Evolutionary conservation across 2,888 invertebrate genomes (phyloP).

Genomic region (Camptogramma bilineatum): DNA sequence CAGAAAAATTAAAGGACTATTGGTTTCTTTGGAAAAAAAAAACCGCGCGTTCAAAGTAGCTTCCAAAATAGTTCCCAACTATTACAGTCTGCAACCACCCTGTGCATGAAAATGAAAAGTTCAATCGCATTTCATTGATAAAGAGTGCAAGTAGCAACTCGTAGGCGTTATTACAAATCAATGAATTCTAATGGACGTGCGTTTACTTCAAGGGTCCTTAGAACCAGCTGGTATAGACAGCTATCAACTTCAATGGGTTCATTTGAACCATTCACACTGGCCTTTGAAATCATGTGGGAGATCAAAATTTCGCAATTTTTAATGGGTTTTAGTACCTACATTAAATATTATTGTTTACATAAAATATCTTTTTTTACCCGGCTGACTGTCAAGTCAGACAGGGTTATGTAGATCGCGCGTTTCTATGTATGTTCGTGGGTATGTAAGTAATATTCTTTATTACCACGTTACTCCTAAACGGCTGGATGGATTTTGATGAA

Average conservation of each 20-base stretch:
- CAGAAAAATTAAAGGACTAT: no score
- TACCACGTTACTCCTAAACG: no score
- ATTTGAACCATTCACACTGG: constrained; percentile 23
- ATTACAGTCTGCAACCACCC: no score
- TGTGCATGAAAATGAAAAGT: neutral
- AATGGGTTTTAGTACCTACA: constrained; percentile 16
- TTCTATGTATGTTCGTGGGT: no score
- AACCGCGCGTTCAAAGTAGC: no score
- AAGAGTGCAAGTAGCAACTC: no score
- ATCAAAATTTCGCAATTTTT: constrained; percentile 13
- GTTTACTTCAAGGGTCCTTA: constrained; percentile 31
- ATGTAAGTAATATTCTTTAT: no score
- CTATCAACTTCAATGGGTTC: constrained; percentile 27
- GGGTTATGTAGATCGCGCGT: no score
- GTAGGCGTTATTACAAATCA: constrained; percentile 20
- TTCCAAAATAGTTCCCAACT: no score
- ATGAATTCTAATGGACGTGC: constrained; percentile 15
- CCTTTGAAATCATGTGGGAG: constrained; percentile 23
- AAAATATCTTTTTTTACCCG: neutral
- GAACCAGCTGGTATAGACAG: constrained; percentile 1
- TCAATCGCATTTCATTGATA: neutral
- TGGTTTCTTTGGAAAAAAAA: no score
- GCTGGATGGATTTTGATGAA: no score
- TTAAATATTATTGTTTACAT: constrained; percentile 3
- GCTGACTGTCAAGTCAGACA: no score